Conservation (phyloP, 2,888 invertebrate species). For the Pogonocherus hispidulus region DNA sequence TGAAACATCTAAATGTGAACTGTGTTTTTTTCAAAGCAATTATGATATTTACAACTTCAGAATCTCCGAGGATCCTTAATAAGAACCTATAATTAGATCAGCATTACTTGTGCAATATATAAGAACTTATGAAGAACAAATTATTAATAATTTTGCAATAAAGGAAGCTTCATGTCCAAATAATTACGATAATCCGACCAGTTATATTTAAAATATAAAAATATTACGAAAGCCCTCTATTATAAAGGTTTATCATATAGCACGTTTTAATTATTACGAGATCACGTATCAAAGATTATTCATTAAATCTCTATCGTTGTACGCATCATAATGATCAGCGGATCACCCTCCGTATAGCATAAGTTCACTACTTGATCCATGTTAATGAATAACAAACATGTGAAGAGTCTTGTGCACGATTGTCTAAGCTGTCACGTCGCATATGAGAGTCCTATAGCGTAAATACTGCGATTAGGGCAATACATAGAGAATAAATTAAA, state of each 20-base stretch:
- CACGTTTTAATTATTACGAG: slow-evolving; percentile 39
- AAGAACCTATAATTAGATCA: too few relatives aligned
- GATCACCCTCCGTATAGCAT: slow-evolving; percentile 41
- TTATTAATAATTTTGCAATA: too few relatives aligned
- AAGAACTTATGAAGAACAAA: too few relatives aligned
- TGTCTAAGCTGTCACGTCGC: slow-evolving; percentile 12
- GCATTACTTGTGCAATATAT: too few relatives aligned
- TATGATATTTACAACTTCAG: too few relatives aligned
- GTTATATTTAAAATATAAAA: too few relatives aligned
- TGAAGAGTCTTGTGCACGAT: slow-evolving; percentile 32
- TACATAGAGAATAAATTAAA: not conserved
- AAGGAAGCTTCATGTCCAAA: too few relatives aligned
- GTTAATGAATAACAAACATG: slow-evolving; percentile 51
- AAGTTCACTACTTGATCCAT: slow-evolving; percentile 49
- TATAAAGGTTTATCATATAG: not conserved
- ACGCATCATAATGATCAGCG: slow-evolving; percentile 40
- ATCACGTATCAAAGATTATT: slow-evolving; percentile 43
- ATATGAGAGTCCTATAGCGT: not conserved
- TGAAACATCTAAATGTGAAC: too few relatives aligned
- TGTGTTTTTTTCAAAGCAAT: too few relatives aligned
- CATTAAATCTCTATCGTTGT: slow-evolving; percentile 29
- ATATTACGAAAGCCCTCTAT: too few relatives aligned
- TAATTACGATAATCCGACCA: not conserved
- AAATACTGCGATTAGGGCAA: not conserved
- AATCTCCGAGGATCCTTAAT: too few relatives aligned